A percentile compares a stretch with the other conserved stretches of the same genome.
Evolutionary conservation across 1,140 invertebrate species (phyloP).

Genomic region (Aphidius ervi): DNA sequence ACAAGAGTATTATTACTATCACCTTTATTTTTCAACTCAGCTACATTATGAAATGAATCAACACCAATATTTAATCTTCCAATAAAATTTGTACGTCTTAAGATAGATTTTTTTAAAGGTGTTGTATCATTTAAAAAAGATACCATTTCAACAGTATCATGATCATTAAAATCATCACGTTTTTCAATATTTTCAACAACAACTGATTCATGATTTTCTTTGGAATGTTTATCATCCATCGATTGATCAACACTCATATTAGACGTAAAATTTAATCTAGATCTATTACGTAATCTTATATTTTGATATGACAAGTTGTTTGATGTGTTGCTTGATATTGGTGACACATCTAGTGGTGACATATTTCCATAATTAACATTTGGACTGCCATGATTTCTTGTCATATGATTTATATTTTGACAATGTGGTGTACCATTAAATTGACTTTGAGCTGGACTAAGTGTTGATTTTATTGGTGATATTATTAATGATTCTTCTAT

Average conservation of each 20-base stretch:
- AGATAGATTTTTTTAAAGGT: slow-evolving; percentile 8
- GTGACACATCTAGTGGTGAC: slow-evolving; percentile 42
- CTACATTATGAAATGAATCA: slow-evolving; percentile 28
- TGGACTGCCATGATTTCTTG: slow-evolving; percentile 32
- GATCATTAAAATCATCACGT: slow-evolving; percentile 11
- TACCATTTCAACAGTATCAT: slow-evolving; percentile 22
- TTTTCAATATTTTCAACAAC: slow-evolving; percentile 2
- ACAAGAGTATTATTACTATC: slow-evolving; percentile 33
- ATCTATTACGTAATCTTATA: slow-evolving; percentile 31
- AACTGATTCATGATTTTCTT: slow-evolving; percentile 10
- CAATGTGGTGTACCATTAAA: slow-evolving; percentile 40
- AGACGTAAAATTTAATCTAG: slow-evolving; percentile 37
- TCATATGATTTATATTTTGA: slow-evolving; percentile 19
- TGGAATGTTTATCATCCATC: slow-evolving; percentile 26
- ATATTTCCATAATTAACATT: slow-evolving; percentile 24
- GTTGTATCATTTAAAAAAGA: slow-evolving; percentile 19
- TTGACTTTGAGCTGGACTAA: slow-evolving; percentile 44
- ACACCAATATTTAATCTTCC: slow-evolving; percentile 22
- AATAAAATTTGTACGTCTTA: slow-evolving; percentile 19
- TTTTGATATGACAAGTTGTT: slow-evolving; percentile 38
- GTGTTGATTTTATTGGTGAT: slow-evolving; percentile 32
- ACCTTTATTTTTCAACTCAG: slow-evolving; percentile 28
- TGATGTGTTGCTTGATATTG: slow-evolving; percentile 31
- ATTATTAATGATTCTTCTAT: slow-evolving; percentile 23
- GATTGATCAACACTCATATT: slow-evolving; percentile 39